Base-by-base conservation (phyloP, 2,888 invertebrate species). In the Leptinotarsa juncta region DNA sequence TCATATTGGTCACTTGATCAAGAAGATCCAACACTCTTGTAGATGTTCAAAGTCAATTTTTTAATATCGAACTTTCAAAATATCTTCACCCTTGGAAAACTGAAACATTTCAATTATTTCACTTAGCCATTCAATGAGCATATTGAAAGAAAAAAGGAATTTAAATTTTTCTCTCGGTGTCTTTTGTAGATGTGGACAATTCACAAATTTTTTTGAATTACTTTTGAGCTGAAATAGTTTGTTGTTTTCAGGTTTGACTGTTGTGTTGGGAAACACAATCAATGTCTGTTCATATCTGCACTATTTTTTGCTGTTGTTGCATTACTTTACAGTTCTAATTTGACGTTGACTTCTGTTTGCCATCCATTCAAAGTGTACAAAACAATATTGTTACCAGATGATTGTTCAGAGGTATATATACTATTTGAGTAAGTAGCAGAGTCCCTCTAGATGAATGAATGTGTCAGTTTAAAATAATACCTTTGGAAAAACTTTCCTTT, bases 331-430 rank as follows among this genome's bases (percentile, higher is more conserved):
- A 95, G 95, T 65, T 92, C 94, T 4, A 94, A 96, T 87, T 89
- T 97, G 69, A 94, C 95, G 2, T 88, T 97, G 80, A 96, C 96
- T 0, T 94, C 96, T n/a, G 92, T 97, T 0, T 96, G 97, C 84
- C 95, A 95, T 87, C 96, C 96, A 0, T 92, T 92, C 83, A 90
- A 91, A 82, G 88, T 93, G 57, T 90, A 91, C 82, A 92, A 91
- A 68, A 89, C 90, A 69, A 89, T 97, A 80, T 89, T 96, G 51
- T 85, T 96, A 81, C 96, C 96, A 2, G 93, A 94, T 84, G 94
- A 96, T 86, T 97, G 97, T 87, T 92, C 93, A 78, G 94, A 95
- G 87, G 94, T 95, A 0, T 97, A 96, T 86, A 92, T 91, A 86
- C 93, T 95, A 82, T 92, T 93, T 82, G 90, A 92, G 95, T 95